Evolutionary conservation across 2,797 vertebrate species (phyloP), one percentile per base, ranked within the genome.

Genomic region (Macropodus opercularis): DNA sequence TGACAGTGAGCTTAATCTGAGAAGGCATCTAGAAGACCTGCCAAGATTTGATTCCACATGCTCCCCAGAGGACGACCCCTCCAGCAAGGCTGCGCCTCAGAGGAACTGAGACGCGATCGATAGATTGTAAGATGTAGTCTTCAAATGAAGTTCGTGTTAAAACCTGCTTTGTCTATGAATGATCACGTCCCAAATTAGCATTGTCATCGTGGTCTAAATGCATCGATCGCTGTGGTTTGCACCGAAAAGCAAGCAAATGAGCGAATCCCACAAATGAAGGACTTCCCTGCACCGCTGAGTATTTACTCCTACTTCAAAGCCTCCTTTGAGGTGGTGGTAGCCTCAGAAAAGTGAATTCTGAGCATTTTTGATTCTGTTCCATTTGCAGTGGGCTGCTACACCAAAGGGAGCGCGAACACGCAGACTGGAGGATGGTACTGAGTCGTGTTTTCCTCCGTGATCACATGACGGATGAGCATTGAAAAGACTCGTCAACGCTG

Each of bases 1-100:
- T 79, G 80, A 84, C 77, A 60, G 77, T 69, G 75, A 64, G 80
- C 64, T 39, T 51, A 49, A 76, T 72, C 47, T 70, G 53, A 24
- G 63, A 61, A 60, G 54, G 40, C 69, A 62, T 60, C 44, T 32
- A 4, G 40, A 47, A 29, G 12, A 48, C 44, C 61, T 70, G 77
- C 71, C 69, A 75, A 78, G 66, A 59, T 77, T 49, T 27, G 57
- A 64, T 75, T 62, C 69, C 61, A 63, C 67, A 80, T 69, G 80
- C 65, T 58, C 71, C 73, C 60, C 73, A 63, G 67, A 73, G 48
- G 56, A 69, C 46, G 3, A 14, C 48, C 44, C 60, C 63, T 75
- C 34, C 15, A 39, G 75, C 68, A 36, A 42, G 15, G 48, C 23
- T 47, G 26, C 52, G 8, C 8, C 41, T 72, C 43, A 53, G 48